phyloP scores from a whole-genome alignment of 2,113 vertebrate genomes.

The Aix galericulata region DNA sequence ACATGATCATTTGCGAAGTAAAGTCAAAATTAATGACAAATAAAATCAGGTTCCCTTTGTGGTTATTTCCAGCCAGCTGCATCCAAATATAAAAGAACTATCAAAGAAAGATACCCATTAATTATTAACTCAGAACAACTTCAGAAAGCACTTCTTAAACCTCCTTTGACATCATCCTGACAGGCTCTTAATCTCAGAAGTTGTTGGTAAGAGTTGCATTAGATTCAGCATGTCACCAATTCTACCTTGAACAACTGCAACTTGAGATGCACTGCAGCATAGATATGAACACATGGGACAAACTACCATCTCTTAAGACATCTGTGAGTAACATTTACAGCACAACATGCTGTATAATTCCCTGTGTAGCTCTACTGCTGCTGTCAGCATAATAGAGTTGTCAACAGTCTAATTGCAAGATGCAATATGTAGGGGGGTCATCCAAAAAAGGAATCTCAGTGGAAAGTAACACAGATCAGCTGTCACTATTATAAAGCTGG shows the following conservation, averaged over 20 bases:
- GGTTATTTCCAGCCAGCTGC: conserved; percentile 77
- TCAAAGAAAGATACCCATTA: conserved; percentile 81
- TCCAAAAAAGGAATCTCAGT: conserved; percentile 44
- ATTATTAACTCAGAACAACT: conserved; percentile 83
- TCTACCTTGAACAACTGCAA: conserved; percentile 33
- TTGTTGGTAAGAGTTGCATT: conserved; percentile 76
- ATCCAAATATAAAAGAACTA: conserved; percentile 78
- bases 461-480: conserved; percentile 60
- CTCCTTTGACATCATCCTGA: conserved; percentile 77
- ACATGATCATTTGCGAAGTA: conserved; percentile 59
- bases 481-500: conserved; percentile 54
- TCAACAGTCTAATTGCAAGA: conserved; percentile 73
- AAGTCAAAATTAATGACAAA: conserved; percentile 82
- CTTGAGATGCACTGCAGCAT: conserved; percentile 32
- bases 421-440: conserved; percentile 53
- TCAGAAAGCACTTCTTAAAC: conserved; percentile 80
- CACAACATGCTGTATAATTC: conserved; percentile 60
- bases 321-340: conserved; percentile 66
- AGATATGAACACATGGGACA: conserved; percentile 49
- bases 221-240: conserved; percentile 67
- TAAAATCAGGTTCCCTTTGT: conserved; percentile 79
- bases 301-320: conserved; percentile 52
- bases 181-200: conserved; percentile 72
- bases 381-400: conserved; percentile 71
- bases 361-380: conserved; percentile 69